Percentiles rank a stretch among this genome's conserved stretches.
Conservation (phyloP, 2,888 invertebrate genomes). For the Carabus problematicus region DNA sequence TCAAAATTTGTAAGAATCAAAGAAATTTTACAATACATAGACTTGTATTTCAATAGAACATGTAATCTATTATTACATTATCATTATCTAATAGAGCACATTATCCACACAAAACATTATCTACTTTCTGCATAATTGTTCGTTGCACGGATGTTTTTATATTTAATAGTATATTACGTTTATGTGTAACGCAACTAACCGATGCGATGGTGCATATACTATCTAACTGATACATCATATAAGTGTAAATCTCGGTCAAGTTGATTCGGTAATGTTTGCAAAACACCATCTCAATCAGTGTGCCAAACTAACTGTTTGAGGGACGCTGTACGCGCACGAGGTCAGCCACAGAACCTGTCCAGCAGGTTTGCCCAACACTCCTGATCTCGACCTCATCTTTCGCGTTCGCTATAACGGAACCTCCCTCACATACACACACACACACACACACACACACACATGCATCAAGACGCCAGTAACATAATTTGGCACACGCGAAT, state of each 20-base stretch:
- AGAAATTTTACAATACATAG: too few relatives aligned
- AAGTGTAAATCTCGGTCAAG: conserved; percentile 13
- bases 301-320: conserved; percentile 8
- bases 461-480: too few relatives aligned
- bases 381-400: conserved; percentile 9
- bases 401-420: conserved; percentile 30
- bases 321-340: conserved; percentile 28
- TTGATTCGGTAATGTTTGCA: neutral
- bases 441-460: neutral
- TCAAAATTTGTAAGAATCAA: too few relatives aligned
- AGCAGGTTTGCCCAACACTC: conserved; percentile 34
- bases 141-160: too few relatives aligned
- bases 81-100: too few relatives aligned
- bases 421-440: conserved; percentile 29
- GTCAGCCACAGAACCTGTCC: conserved; percentile 34
- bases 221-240: neutral
- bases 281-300: neutral
- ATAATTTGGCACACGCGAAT: conserved; percentile 17
- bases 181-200: too few relatives aligned
- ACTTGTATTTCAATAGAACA: too few relatives aligned
- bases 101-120: too few relatives aligned
- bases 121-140: too few relatives aligned
- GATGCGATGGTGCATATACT: too few relatives aligned
- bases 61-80: too few relatives aligned
- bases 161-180: too few relatives aligned